Percentiles rank a stretch among this genome's conserved stretches.
phyloP scores from a whole-genome alignment of 1,140 invertebrate species.

The Gonioctena quinquepunctata region DNA sequence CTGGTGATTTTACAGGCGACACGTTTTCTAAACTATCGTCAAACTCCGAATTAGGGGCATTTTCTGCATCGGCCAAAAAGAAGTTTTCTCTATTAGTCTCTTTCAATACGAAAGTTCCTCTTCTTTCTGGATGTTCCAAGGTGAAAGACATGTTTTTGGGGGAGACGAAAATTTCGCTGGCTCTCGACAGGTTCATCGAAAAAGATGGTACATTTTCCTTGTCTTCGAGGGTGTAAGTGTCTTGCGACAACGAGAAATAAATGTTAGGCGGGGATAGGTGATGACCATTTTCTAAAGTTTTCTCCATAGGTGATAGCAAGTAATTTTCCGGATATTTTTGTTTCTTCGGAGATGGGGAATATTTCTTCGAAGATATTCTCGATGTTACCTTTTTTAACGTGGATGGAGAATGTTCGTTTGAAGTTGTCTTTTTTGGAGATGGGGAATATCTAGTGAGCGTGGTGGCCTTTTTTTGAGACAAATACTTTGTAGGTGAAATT shows the following conservation, averaged over 20 bases:
- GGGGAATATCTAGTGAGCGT: no score
- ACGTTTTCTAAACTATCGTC: slow-evolving; percentile 32
- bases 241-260: no score
- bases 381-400: no score
- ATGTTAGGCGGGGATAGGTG: no score
- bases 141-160: slow-evolving; percentile 18
- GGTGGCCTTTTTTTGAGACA: no score
- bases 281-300: no score
- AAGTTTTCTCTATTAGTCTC: neutral
- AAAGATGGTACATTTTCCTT: slow-evolving; percentile 23
- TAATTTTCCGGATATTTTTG: no score
- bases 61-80: neutral
- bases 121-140: slow-evolving; percentile 5
- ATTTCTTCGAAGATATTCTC: neutral
- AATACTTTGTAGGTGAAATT: slow-evolving; percentile 18
- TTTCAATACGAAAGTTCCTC: slow-evolving; percentile 28
- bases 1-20: neutral
- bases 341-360: neutral
- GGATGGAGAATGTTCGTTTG: no score
- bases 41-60: neutral
- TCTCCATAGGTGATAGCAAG: no score
- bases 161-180: slow-evolving; percentile 13
- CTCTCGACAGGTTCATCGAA: neutral
- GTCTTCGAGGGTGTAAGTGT: neutral
- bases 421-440: no score